Conservation (phyloP, 2,888 invertebrate genomes). For the Chloroclystis v-ata region DNA sequence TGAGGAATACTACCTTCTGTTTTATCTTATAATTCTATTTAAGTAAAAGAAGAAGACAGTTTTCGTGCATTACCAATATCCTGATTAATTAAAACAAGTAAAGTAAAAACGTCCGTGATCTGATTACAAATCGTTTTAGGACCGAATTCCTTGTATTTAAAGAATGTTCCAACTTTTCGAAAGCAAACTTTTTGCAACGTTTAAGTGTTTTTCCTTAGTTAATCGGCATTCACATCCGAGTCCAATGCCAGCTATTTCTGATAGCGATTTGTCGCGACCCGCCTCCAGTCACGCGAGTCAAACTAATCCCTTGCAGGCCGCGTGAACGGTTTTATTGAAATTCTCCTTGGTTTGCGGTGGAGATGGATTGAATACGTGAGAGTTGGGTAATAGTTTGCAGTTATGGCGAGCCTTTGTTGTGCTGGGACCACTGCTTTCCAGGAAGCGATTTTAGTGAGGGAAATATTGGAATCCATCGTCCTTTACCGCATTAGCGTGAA, state of each 20-base stretch:
- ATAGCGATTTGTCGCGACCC: slow-evolving; percentile 18
- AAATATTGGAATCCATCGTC: no score
- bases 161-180: not conserved
- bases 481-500: no score
- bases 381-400: not conserved
- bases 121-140: no score
- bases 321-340: slow-evolving; percentile 17
- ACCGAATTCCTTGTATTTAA: no score
- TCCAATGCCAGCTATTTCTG: slow-evolving; percentile 30
- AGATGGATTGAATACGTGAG: slow-evolving; percentile 5
- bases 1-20: no score
- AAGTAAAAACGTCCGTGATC: no score
- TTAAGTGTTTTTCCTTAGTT: slow-evolving; percentile 14
- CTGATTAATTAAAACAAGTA: no score
- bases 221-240: slow-evolving; percentile 17
- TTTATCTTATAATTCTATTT: no score
- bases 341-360: slow-evolving; percentile 11
- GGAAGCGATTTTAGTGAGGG: no score
- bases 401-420: not conserved
- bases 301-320: slow-evolving; percentile 21
- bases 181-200: slow-evolving; percentile 9
- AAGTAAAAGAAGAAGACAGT: no score
- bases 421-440: no score
- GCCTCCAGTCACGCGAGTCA: slow-evolving; percentile 21
- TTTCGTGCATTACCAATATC: no score